phyloP scores from a whole-genome alignment of 2,888 invertebrate genomes.

The Empis stercorea region DNA sequence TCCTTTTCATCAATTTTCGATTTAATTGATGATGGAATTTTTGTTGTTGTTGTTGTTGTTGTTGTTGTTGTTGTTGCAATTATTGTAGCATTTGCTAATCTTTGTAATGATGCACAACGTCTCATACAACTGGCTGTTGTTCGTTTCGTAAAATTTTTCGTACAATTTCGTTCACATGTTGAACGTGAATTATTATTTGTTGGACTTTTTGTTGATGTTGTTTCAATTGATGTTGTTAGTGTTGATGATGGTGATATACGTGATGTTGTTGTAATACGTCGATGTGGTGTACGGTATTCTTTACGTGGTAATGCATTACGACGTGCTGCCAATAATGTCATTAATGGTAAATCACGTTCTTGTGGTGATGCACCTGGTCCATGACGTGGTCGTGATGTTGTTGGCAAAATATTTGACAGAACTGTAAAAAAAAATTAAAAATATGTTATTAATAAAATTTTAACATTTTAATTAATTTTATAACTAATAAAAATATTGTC shows the following conservation, averaged over 20 bases:
- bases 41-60: slow-evolving; percentile 14
- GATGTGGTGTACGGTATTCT: slow-evolving; percentile 38
- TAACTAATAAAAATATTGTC: too few species aligned
- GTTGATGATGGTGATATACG: slow-evolving; percentile 19
- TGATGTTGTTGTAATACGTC: slow-evolving; percentile 25
- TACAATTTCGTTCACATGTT: slow-evolving; percentile 33
- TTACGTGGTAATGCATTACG: slow-evolving; percentile 46
- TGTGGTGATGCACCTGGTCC: slow-evolving; percentile 29
- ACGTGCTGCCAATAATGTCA: slow-evolving; percentile 46
- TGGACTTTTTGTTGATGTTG: slow-evolving; percentile 26
- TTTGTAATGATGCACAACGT: slow-evolving; percentile 30
- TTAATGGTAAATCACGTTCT: slow-evolving; percentile 42
- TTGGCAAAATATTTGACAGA: slow-evolving; percentile 18
- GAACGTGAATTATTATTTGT: slow-evolving; percentile 30
- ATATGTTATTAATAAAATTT: background rate
- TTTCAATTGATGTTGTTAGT: slow-evolving; percentile 20
- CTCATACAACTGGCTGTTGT: slow-evolving; percentile 36
- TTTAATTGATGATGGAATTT: slow-evolving; percentile 8
- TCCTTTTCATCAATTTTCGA: slow-evolving; percentile 24
- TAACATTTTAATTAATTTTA: background rate
- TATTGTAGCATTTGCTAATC: slow-evolving; percentile 14
- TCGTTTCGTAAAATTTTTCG: slow-evolving; percentile 34
- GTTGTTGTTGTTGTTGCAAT: slow-evolving; percentile 12
- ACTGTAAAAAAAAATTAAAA: slow-evolving; percentile 16
- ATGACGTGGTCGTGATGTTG: slow-evolving; percentile 24